These are phyloP conservation scores for Gymnocephalus cernua DNA, from an alignment of 2,113 vertebrate species.

Conservation along the genomic window DNA sequence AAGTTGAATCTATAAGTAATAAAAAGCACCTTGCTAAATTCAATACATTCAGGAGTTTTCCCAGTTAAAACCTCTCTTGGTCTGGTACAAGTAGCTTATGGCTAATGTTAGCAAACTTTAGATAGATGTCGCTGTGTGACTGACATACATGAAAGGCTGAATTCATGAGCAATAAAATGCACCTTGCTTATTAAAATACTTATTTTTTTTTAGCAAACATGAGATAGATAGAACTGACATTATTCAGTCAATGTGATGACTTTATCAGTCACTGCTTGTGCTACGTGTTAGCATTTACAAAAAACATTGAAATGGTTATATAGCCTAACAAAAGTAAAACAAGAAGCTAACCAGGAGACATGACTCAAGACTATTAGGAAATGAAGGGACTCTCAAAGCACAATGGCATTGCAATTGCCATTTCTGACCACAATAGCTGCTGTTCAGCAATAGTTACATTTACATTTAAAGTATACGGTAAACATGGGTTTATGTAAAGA, in stretches of 20 bases:
- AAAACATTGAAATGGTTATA: not conserved
- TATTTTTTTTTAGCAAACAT: too few species aligned
- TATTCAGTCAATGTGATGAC: not conserved
- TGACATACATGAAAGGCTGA: too few species aligned
- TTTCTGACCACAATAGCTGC: not conserved
- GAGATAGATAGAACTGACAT: too few species aligned
- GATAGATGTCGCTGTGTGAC: not conserved
- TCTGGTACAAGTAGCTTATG: too few species aligned
- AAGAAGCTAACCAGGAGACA: not conserved
- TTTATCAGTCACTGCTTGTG: too few species aligned
- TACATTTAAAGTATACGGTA: not conserved
- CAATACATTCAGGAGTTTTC: too few species aligned
- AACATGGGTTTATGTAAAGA: not conserved
- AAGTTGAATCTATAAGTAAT: too few species aligned
- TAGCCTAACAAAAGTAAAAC: not conserved
- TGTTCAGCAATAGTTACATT: not conserved
- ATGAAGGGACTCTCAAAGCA: not conserved
- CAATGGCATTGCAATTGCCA: not conserved
- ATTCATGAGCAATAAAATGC: too few species aligned
- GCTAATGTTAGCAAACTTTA: not conserved
- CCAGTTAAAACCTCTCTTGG: too few species aligned
- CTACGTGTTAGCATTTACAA: too few species aligned
- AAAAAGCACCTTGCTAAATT: not conserved
- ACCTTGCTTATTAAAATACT: too few species aligned
- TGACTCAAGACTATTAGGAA: not conserved